phyloP scores from a whole-genome alignment of 1,140 invertebrate species.

The Rhyacophila brunnea region DNA sequence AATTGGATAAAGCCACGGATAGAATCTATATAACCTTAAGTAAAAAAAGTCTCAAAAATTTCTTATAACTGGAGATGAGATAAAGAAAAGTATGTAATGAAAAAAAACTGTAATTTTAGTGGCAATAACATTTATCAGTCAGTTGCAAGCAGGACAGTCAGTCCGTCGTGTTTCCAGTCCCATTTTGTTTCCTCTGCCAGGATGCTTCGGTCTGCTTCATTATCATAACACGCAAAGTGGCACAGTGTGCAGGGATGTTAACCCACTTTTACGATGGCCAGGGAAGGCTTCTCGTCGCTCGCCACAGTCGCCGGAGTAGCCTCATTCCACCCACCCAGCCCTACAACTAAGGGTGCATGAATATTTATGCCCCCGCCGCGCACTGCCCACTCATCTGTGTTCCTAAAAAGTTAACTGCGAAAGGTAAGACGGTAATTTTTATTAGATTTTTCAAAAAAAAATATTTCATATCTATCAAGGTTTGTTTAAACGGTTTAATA shows the following conservation, averaged over 20 bases:
- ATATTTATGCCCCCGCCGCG: conserved; percentile 24
- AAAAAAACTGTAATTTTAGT: conserved; percentile 1
- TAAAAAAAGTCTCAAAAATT: no score
- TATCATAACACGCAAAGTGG: conserved; percentile 20
- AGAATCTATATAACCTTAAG: no score
- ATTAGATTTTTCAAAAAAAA: no score
- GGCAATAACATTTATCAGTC: no score
- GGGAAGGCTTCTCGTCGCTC: neutral
- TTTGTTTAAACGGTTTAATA: no score
- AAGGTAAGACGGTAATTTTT: no score
- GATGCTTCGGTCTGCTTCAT: conserved; percentile 3
- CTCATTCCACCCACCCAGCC: neutral
- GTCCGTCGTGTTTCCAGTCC: no score
- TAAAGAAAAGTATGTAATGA: conserved; percentile 9
- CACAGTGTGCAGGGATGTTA: conserved; percentile 9
- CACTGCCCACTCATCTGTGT: neutral
- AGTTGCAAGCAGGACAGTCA: no score
- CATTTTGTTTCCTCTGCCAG: neutral
- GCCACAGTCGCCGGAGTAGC: neutral
- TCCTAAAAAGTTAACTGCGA: no score
- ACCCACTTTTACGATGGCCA: conserved; percentile 25
- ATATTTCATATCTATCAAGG: no score
- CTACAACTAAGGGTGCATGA: conserved; percentile 20
- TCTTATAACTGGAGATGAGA: neutral
- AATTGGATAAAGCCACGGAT: no score